Conservation (phyloP, 2,797 vertebrate species). For the Onychomys arenicola region DNA sequence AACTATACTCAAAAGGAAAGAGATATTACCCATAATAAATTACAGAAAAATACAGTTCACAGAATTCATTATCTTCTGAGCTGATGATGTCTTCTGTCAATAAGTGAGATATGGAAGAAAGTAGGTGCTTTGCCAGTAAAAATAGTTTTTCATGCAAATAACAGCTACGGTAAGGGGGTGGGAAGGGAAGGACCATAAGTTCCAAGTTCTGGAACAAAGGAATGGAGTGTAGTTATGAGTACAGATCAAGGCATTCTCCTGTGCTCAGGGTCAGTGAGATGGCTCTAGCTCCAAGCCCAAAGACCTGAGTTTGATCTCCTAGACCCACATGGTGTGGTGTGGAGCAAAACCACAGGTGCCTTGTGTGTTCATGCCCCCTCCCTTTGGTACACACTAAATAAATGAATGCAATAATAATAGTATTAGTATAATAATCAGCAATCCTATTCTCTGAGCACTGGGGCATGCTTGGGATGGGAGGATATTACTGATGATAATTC, state of each 20-base stretch:
- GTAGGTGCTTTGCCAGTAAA: background rate
- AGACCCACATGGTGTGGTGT: background rate
- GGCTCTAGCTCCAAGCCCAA: background rate
- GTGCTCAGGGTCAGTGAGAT: background rate
- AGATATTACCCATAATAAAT: background rate
- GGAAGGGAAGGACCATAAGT: background rate
- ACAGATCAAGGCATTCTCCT: background rate
- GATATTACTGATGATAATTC: background rate
- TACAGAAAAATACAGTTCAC: background rate
- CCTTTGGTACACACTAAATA: background rate
- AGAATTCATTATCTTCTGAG: conserved; percentile 28
- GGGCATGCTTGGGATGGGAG: background rate
- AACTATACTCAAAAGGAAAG: background rate
- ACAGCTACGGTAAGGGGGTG: background rate
- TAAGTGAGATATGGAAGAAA: background rate
- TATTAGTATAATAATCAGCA: background rate
- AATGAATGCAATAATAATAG: background rate
- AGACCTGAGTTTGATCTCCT: background rate
- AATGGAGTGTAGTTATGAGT: background rate
- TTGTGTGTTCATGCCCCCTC: background rate
- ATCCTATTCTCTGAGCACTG: background rate
- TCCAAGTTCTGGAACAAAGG: background rate
- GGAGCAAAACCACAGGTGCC: background rate
- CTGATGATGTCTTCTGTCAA: background rate
- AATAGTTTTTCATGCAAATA: background rate